phyloP scores from a whole-genome alignment of 2,113 vertebrate genomes.

The Gobio gobio region DNA sequence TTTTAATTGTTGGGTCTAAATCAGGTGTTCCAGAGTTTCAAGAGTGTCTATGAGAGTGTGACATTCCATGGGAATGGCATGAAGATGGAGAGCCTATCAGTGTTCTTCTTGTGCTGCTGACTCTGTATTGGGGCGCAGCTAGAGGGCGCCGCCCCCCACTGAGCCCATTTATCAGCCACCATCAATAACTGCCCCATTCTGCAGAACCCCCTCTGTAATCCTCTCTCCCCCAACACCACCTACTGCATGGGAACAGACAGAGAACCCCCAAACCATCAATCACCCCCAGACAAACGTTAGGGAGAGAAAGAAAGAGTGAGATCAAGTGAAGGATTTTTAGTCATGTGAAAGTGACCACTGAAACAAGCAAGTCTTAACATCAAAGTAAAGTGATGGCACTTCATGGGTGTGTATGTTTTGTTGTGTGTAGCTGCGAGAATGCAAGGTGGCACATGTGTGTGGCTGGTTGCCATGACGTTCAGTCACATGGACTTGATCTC shows the following conservation, averaged over 20 bases:
- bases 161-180: slow-evolving; percentile 75
- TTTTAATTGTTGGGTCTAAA: neutral
- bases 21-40: slow-evolving; percentile 55
- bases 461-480: slow-evolving; percentile 73
- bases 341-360: neutral
- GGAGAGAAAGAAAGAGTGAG: slow-evolving; percentile 8
- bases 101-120: slow-evolving; percentile 34
- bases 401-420: slow-evolving; percentile 11
- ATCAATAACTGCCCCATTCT: slow-evolving; percentile 70
- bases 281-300: slow-evolving; percentile 59
- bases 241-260: slow-evolving; percentile 74
- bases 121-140: slow-evolving; percentile 61
- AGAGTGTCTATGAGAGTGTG: slow-evolving; percentile 54
- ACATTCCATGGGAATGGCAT: slow-evolving; percentile 52
- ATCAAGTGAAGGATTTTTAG: slow-evolving; percentile 53
- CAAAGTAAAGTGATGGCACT: slow-evolving; percentile 32
- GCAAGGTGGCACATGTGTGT: slow-evolving; percentile 42
- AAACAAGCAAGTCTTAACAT: slow-evolving; percentile 9
- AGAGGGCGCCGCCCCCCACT: slow-evolving; percentile 76
- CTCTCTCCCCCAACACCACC: slow-evolving; percentile 68
- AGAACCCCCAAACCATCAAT: slow-evolving; percentile 73
- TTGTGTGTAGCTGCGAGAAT: slow-evolving; percentile 33
- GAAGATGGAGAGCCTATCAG: slow-evolving; percentile 50
- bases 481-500: slow-evolving; percentile 69
- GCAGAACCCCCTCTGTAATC: slow-evolving; percentile 50